Conservation (phyloP, 2,113 vertebrate genomes). For the Pteropus alecto region DNA sequence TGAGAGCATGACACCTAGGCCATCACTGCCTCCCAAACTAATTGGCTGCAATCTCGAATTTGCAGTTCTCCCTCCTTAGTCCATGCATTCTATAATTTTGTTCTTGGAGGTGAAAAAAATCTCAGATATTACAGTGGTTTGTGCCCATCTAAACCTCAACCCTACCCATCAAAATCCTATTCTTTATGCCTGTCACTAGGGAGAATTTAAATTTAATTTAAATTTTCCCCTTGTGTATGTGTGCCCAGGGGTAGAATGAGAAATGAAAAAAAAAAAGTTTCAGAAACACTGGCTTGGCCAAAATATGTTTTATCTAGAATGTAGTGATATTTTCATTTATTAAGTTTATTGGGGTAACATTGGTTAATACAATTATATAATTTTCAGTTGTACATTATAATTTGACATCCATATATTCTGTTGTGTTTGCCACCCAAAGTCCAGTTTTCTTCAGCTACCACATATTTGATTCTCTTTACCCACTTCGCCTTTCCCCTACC, state of each 20-base stretch:
- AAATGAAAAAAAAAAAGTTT: neutral
- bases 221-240: neutral
- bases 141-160: neutral
- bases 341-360: no score
- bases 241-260: neutral
- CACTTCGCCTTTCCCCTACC: no score
- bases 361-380: no score
- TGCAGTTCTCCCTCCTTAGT: neutral
- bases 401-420: no score
- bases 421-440: no score
- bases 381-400: no score
- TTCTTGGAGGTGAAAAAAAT: neutral
- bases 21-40: neutral
- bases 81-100: neutral
- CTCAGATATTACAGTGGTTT: neutral
- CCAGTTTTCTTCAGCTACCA: no score
- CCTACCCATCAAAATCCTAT: neutral
- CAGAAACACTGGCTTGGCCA: neutral
- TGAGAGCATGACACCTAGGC: neutral
- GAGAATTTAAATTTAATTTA: constrained; percentile 24
- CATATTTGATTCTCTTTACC: no score
- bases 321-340: neutral
- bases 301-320: neutral
- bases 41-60: neutral
- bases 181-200: neutral